Evolutionary conservation across 2,888 invertebrate species (phyloP).

Genomic region (Notodonta ziczac): DNA sequence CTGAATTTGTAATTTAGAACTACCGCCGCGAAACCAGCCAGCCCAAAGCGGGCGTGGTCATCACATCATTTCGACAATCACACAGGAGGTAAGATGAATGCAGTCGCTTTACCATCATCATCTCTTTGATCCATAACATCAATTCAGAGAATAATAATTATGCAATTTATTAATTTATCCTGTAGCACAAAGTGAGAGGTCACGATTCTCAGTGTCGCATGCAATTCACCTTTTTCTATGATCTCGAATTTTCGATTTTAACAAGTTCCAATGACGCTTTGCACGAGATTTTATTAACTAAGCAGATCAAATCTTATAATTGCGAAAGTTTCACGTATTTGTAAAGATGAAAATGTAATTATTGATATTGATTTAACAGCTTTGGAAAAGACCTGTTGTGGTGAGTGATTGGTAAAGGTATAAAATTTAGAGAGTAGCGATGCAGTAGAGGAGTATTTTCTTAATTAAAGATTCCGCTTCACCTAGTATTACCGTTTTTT

Average conservation of each 20-base stretch:
- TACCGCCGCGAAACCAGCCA: constrained; percentile 79
- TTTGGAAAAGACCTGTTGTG: constrained; percentile 83
- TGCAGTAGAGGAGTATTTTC: constrained; percentile 68
- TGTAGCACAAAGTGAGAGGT: constrained; percentile 58
- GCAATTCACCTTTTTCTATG: constrained; percentile 43
- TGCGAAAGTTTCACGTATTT: constrained; percentile 24
- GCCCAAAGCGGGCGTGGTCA: constrained; percentile 93
- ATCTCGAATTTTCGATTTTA: constrained; percentile 32
- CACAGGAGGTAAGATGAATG: constrained; percentile 88
- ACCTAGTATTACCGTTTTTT: constrained; percentile 57
- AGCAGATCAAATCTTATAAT: constrained; percentile 14
- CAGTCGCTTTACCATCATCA: constrained; percentile 12
- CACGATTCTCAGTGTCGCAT: constrained; percentile 71
- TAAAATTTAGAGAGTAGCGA: constrained; percentile 68
- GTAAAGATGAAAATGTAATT: constrained; percentile 49
- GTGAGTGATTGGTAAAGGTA: constrained; percentile 80
- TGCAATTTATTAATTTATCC: constrained; percentile 35
- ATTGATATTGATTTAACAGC: constrained; percentile 78
- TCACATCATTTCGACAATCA: constrained; percentile 94
- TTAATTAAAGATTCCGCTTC: constrained; percentile 57
- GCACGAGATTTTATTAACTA: constrained; percentile 44
- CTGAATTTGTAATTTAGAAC: constrained; percentile 52
- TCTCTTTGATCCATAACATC: constrained; percentile 37
- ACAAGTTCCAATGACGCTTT: constrained; percentile 48
- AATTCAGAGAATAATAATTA: constrained; percentile 4